phyloP scores from a whole-genome alignment of 2,888 invertebrate species.

The Hypena proboscidalis region DNA sequence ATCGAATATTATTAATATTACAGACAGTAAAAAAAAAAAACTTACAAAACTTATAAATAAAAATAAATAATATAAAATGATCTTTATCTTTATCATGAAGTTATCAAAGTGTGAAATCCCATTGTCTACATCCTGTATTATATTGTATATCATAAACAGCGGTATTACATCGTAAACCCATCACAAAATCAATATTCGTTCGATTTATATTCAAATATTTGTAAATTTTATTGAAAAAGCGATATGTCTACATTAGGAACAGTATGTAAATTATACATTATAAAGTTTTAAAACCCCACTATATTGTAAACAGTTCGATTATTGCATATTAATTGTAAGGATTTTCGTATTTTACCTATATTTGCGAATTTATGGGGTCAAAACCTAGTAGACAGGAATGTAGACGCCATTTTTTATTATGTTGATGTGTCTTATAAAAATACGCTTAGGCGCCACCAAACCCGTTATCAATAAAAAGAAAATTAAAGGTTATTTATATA shows the following conservation, averaged over 20 bases:
- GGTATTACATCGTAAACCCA: constrained; percentile 3
- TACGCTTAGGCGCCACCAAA: constrained; percentile 1
- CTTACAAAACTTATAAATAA: too few species aligned
- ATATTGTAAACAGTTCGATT: background rate
- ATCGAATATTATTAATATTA: too few species aligned
- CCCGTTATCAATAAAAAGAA: background rate
- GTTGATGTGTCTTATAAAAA: background rate
- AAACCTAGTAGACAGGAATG: background rate
- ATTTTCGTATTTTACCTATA: background rate
- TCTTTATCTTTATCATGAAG: background rate
- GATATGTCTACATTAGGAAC: background rate
- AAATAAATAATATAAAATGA: too few species aligned
- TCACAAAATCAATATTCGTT: constrained; percentile 1
- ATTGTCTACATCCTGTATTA: background rate
- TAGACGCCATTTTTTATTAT: constrained; percentile 1
- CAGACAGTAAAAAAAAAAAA: too few species aligned
- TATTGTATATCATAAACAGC: background rate
- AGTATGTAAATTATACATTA: constrained; percentile 4
- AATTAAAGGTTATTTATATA: too few species aligned
- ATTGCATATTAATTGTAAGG: too few species aligned
- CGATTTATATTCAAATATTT: constrained; percentile 14
- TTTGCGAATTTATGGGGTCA: constrained; percentile 3
- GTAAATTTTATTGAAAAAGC: constrained; percentile 5
- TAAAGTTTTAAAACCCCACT: background rate
- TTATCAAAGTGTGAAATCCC: constrained; percentile 3